These are phyloP conservation scores for Ectemnius continuus DNA, from an alignment of 2,888 invertebrate genomes.

Conservation along the genomic window DNA sequence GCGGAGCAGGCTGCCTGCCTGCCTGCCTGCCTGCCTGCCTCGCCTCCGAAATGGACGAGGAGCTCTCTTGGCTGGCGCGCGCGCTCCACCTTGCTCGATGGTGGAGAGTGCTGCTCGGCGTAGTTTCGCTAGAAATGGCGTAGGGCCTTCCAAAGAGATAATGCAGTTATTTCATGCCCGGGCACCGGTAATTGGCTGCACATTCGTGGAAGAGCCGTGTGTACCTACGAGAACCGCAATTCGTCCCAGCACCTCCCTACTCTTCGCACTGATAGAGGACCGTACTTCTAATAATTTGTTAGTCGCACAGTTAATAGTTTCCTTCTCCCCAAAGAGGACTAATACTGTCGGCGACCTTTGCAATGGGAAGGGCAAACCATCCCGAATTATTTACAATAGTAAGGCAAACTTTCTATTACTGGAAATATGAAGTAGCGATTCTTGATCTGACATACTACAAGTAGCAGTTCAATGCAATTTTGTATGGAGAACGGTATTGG, in stretches of 20 bases:
- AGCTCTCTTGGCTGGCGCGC: slow-evolving; percentile 21
- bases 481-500: too few species aligned
- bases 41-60: slow-evolving; percentile 30
- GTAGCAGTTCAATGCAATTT: too few species aligned
- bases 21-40: too few species aligned
- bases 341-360: slow-evolving; percentile 38
- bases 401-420: too few species aligned
- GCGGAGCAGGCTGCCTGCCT: slow-evolving; percentile 38
- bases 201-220: slow-evolving; percentile 62
- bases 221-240: slow-evolving; percentile 31
- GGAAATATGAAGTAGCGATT: too few species aligned
- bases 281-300: slow-evolving; percentile 70
- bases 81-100: not conserved
- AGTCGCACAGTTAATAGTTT: slow-evolving; percentile 70
- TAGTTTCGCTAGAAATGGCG: slow-evolving; percentile 49
- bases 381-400: too few species aligned
- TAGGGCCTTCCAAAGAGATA: slow-evolving; percentile 74
- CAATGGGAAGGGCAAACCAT: too few species aligned
- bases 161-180: slow-evolving; percentile 76
- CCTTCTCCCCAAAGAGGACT: slow-evolving; percentile 68
- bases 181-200: slow-evolving; percentile 76
- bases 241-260: not conserved
- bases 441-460: too few species aligned
- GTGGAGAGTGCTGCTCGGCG: not conserved
- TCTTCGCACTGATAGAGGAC: too few species aligned